Evolutionary conservation across 1,140 invertebrate species (phyloP).

Genomic region (Mycetomoellerius zeteki): DNA sequence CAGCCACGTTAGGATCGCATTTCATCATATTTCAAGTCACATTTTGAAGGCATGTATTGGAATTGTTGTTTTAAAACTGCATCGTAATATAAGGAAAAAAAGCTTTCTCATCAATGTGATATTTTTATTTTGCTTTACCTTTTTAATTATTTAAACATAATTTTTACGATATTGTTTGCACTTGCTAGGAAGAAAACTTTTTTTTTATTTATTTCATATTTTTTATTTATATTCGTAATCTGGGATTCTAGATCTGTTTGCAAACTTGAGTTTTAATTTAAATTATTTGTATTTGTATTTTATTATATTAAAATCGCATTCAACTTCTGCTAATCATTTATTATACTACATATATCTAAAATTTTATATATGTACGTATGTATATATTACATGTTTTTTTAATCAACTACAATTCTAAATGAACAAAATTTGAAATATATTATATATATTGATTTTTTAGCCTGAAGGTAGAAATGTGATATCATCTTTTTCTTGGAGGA

Average conservation of each 20-base stretch:
- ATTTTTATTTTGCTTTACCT: constrained; percentile 1
- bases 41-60: neutral
- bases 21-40: neutral
- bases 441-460: neutral
- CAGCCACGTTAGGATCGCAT: constrained; percentile 6
- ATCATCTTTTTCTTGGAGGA: constrained; percentile 11
- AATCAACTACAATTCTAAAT: neutral
- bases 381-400: neutral
- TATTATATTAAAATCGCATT: neutral
- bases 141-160: constrained; percentile 24
- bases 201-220: neutral
- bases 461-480: neutral
- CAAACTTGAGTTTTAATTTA: neutral
- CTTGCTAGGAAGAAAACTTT: neutral
- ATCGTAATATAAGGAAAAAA: neutral
- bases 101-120: neutral
- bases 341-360: neutral
- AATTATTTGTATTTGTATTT: neutral
- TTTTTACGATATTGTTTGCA: constrained; percentile 25
- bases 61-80: constrained; percentile 20
- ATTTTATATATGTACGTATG: neutral
- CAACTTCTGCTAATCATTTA: neutral
- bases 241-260: neutral
- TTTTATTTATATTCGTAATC: neutral
- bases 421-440: neutral